A percentile compares a stretch with the other conserved stretches of the same genome.
These are phyloP conservation scores for Gibbula magus DNA, from an alignment of 2,888 invertebrate species.

Conservation along the genomic window DNA sequence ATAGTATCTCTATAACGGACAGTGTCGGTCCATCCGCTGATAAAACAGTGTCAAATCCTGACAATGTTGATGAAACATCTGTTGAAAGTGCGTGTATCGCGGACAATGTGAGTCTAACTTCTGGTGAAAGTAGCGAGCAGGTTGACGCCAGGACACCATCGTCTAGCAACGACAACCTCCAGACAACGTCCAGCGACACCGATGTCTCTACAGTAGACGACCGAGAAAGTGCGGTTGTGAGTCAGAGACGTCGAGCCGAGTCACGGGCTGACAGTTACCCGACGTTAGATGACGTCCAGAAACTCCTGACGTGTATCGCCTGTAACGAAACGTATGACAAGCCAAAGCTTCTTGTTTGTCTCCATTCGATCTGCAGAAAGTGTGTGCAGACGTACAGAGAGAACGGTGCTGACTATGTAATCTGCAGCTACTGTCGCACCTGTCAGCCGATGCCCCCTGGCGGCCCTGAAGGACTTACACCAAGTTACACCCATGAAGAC, in stretches of 20 bases:
- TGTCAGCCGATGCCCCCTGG: background rate
- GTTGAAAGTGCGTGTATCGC: too few species aligned
- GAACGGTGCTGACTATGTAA: background rate
- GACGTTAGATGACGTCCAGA: background rate
- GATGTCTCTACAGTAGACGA: background rate
- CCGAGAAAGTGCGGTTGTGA: background rate
- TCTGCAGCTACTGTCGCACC: constrained; percentile 14
- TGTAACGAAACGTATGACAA: background rate
- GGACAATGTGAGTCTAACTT: too few species aligned
- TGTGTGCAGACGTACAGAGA: constrained; percentile 10
- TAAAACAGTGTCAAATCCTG: too few species aligned
- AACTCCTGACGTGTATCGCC: background rate
- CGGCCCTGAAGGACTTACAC: background rate
- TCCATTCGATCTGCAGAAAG: background rate
- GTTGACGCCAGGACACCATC: background rate
- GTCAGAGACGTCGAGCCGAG: background rate
- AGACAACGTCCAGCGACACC: background rate
- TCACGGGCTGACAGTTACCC: background rate
- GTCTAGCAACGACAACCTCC: background rate
- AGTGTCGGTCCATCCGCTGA: too few species aligned
- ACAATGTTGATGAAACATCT: too few species aligned
- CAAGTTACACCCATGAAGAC: constrained; percentile 9
- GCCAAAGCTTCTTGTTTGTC: background rate
- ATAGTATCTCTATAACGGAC: background rate
- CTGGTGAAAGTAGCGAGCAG: too few species aligned